A percentile compares a stretch with the other conserved stretches of the same genome.
Evolutionary conservation across 2,888 invertebrate species (phyloP).

Genomic region (Morpho helenor): DNA sequence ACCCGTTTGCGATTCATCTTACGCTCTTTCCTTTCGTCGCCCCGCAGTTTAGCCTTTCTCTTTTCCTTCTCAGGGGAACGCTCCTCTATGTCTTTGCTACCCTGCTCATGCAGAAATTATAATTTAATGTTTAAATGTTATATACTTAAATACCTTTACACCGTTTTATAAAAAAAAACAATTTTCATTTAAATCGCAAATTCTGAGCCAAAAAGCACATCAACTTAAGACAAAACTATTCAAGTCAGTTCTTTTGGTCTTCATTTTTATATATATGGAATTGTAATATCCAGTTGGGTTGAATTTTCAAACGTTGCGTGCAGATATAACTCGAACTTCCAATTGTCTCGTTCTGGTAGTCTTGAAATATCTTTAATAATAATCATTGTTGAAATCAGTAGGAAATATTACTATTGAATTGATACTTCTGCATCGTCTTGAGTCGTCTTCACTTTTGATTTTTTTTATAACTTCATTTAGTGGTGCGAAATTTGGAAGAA

Average conservation of each 20-base stretch:
- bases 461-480: too few relatives aligned
- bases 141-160: slow-evolving; percentile 6
- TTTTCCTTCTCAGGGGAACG: slow-evolving; percentile 85
- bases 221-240: slow-evolving; percentile 41
- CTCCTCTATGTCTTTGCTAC: slow-evolving; percentile 79
- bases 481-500: too few relatives aligned
- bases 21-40: slow-evolving; percentile 84
- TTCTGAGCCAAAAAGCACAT: slow-evolving; percentile 52
- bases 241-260: not conserved
- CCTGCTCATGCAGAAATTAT: slow-evolving; percentile 66
- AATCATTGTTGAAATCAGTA: too few relatives aligned
- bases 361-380: too few relatives aligned
- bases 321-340: too few relatives aligned
- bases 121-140: slow-evolving; percentile 22
- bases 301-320: not conserved
- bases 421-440: too few relatives aligned
- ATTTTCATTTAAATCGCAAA: slow-evolving; percentile 3
- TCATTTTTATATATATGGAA: not conserved
- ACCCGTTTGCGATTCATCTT: slow-evolving; percentile 90
- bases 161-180: not conserved
- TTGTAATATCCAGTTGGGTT: not conserved
- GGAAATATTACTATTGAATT: too few relatives aligned
- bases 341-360: too few relatives aligned
- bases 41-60: slow-evolving; percentile 80
- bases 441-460: too few relatives aligned